Percentiles rank a stretch among this genome's conserved stretches.
These are phyloP conservation scores for Erpornis zantholeuca DNA, from an alignment of 2,113 vertebrate genomes.

Conservation along the genomic window DNA sequence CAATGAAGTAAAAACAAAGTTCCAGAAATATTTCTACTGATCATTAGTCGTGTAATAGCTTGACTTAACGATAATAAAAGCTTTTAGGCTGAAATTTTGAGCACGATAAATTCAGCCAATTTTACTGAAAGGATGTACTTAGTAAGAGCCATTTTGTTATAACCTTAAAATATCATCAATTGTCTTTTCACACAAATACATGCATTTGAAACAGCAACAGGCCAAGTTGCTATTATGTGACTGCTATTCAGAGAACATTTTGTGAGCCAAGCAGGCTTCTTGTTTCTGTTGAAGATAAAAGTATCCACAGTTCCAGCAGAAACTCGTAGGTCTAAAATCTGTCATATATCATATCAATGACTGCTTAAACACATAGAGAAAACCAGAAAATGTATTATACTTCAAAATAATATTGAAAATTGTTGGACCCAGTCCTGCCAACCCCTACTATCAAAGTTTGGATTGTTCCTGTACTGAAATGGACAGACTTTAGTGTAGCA, in stretches of 20 bases:
- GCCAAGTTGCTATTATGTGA: neutral
- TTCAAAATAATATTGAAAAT: neutral
- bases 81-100: neutral
- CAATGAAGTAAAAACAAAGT: neutral
- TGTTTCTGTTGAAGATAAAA: neutral
- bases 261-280: neutral
- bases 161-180: neutral
- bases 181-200: neutral
- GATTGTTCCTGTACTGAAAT: neutral
- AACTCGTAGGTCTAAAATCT: neutral
- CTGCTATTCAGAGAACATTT: neutral
- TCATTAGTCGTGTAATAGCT: neutral
- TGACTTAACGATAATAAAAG: neutral
- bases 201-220: neutral
- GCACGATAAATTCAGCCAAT: neutral
- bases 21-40: slow-evolving; percentile 21
- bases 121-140: neutral
- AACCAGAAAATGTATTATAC: fast-evolving
- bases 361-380: neutral
- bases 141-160: neutral
- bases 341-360: neutral
- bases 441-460: neutral
- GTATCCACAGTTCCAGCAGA: neutral
- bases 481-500: neutral
- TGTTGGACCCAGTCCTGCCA: neutral